Base-by-base conservation (phyloP, 2,113 vertebrate genomes). In the Saimiri boliviensis region DNA sequence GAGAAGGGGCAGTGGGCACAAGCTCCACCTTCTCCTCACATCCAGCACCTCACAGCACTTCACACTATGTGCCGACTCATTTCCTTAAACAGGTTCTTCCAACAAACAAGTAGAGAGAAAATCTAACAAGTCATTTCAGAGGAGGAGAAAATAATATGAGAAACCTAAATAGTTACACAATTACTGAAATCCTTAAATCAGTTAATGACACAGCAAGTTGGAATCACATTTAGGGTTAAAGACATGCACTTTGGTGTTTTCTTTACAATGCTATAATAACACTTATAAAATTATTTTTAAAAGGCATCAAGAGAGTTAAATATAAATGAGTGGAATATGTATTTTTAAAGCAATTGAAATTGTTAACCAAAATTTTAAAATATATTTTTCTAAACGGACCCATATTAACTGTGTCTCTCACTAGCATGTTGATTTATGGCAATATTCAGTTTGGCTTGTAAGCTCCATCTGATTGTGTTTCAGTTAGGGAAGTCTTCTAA, bases 311-410 rank as follows among this genome's bases (percentile, higher is more conserved):
- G 2, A 30, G 16, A 58, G 19, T 86, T 73, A 84, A 88, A 76
- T 20, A 85, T 10, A 96, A 87, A 76, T 93, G 30, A 79, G 20
- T 25, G 21, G 19, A 54, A 12, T n/a, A 49, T 76, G 10, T 79
- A 56, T 96, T 77, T 94, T 85, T 90, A 86, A 96, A 87, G 47
- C 45, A 94, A 89, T 89, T 3, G 40, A 95, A 89, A 96, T 27
- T 84, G 68, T 58, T 89, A 86, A 82, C 23, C 42, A 92, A 83
- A 35, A 8, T 8, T 42, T 84, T 83, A 54, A 58, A 17, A 52
- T 30, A 27, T 3, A 63, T 70, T 30, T 84, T 95, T 70, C 40
- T 71, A 80, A 93, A 86, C 37, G 32, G 30, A 60, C 17, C 52
- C 40, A 68, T 23, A 80, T 52, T 80, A 83, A 92, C 79, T 49